phyloP scores from a whole-genome alignment of 1,140 invertebrate genomes.

The Scaptomyza graminum region DNA sequence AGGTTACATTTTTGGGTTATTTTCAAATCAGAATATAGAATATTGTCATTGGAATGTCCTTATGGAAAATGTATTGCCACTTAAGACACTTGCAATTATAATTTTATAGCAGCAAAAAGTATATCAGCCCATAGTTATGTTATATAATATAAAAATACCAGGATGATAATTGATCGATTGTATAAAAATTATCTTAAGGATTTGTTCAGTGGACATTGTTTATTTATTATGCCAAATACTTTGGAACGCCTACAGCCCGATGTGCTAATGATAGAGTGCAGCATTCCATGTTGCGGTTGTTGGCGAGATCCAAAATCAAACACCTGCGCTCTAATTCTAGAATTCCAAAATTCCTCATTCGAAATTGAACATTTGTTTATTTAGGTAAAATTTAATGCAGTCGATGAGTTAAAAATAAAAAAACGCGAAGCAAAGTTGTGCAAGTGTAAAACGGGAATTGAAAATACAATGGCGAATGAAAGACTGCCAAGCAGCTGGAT shows the following conservation, averaged over 20 bases:
- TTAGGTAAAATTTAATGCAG: conserved; percentile 27
- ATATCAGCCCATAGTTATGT: too few relatives aligned
- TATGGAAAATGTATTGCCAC: too few relatives aligned
- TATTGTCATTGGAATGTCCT: too few relatives aligned
- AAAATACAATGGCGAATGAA: conserved; percentile 3
- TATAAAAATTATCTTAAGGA: neutral
- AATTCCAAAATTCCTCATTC: conserved; percentile 9
- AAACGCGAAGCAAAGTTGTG: conserved; percentile 32
- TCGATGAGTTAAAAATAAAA: conserved; percentile 19
- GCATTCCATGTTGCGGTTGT: conserved; percentile 25
- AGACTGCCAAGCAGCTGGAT: conserved; percentile 38
- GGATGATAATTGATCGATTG: too few relatives aligned
- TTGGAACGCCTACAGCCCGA: conserved; percentile 7
- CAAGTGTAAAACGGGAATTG: conserved; percentile 15
- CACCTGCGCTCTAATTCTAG: conserved; percentile 72
- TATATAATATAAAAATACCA: too few relatives aligned
- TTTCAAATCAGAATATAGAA: neutral
- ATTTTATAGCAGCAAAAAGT: too few relatives aligned
- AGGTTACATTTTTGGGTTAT: conserved; percentile 12
- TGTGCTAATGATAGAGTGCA: conserved; percentile 22
- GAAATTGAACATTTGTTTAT: conserved; percentile 56
- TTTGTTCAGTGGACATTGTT: neutral
- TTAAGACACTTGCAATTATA: too few relatives aligned
- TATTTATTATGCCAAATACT: conserved; percentile 18
- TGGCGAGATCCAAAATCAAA: conserved; percentile 37